Base-by-base conservation (phyloP, 2,888 invertebrate species). In the Agrotis clavis region DNA sequence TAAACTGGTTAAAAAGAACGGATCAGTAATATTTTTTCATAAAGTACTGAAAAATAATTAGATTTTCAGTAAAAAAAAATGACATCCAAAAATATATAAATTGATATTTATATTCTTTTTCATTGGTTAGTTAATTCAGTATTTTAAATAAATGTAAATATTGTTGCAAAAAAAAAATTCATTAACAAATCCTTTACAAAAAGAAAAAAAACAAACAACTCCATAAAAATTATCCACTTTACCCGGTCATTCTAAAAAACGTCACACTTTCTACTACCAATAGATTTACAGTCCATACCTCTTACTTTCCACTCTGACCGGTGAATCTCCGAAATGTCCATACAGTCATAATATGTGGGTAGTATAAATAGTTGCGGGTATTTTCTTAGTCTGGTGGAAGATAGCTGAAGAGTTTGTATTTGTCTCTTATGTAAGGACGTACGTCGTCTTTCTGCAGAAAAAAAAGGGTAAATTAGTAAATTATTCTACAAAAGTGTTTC, bases 331-430 rank as follows among this genome's bases (percentile, higher is more conserved):
- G 48, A 75, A 79, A 65, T 79, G 76, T 67, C 60, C 53, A 19
- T 53, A 80, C 80, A 80, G 78, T 71, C 56, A 11, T 50, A 35
- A 13, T 60, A 50, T 41, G 41, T 41, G 41, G 9, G 41, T 41
- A 11, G 1, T 63, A 67, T 61, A 60, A 51, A 60, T 63, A 62
- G n/a, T 11, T 30, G 66, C 11, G 9, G 35, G 11, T 72, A 9
- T 13, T 25, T n/a, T 9, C 64, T 97, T 98, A 98, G 93, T 98
- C 98, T 4, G 98, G 98, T 57, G 99, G 98, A 87, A 99, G 95
- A 91, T 98, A 98, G 90, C 98, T 98, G 95, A 98, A 98, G 13
- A 99, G 97, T 90, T 98, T 98, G 96, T 98, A 99, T 90, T 98
- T 98, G 88, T 99, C 98, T 74, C 99, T 97, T 86, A 99, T 99